These are phyloP conservation scores for Poecilia wingei DNA, from an alignment of 2,797 vertebrate species.

Conservation along the genomic window DNA sequence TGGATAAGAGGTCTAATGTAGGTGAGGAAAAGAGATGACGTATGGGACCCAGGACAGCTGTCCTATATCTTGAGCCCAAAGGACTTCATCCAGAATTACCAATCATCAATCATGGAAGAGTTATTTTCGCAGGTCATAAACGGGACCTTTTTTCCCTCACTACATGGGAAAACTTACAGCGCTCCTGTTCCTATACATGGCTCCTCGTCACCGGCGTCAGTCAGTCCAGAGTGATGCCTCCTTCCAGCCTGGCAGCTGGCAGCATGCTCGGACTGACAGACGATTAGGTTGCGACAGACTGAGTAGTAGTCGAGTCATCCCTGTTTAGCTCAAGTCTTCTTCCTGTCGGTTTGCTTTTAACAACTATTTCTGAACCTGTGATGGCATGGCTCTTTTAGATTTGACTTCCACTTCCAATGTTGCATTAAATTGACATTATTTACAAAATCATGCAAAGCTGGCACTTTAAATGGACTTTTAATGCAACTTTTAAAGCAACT, in stretches of 20 bases:
- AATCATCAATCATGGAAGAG: slow-evolving; percentile 65
- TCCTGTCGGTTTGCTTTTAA: slow-evolving; percentile 46
- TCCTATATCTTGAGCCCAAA: slow-evolving; percentile 52
- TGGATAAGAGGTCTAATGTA: slow-evolving; percentile 29
- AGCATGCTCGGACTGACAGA: slow-evolving; percentile 42
- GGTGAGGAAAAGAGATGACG: slow-evolving; percentile 26
- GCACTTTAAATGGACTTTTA: too few relatives aligned
- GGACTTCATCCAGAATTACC: slow-evolving; percentile 48
- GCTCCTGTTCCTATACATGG: slow-evolving; percentile 58
- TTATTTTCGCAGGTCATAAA: slow-evolving; percentile 70
- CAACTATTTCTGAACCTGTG: slow-evolving; percentile 63
- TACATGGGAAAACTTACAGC: slow-evolving; percentile 46
- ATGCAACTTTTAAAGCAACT: too few relatives aligned
- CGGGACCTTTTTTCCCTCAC: slow-evolving; percentile 54
- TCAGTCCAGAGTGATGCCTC: slow-evolving; percentile 61
- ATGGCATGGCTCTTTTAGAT: slow-evolving; percentile 49
- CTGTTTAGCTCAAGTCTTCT: slow-evolving; percentile 54
- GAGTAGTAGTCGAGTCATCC: slow-evolving; percentile 51
- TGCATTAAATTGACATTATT: too few relatives aligned
- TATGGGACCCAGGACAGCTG: slow-evolving; percentile 58
- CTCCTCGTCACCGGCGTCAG: slow-evolving; percentile 60
- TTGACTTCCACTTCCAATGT: slow-evolving; percentile 42
- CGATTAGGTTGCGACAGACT: slow-evolving; percentile 43
- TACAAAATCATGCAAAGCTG: too few relatives aligned
- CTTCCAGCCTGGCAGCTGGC: slow-evolving; percentile 70